A percentile compares a stretch with the other conserved stretches of the same genome.
phyloP scores from a whole-genome alignment of 2,113 vertebrate species.

The Noturus placidus region DNA sequence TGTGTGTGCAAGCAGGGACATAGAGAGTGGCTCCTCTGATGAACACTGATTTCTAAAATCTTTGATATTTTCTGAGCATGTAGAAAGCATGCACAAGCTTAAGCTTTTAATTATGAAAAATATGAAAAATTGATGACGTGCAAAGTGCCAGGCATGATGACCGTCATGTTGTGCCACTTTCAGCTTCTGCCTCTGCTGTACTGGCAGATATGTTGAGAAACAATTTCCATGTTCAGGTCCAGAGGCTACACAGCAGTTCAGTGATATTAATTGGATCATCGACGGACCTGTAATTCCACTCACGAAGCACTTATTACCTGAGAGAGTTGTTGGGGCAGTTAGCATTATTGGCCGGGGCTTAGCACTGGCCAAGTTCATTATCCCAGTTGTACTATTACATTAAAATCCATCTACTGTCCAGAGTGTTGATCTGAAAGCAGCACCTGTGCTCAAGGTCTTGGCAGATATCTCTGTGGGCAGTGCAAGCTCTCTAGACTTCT shows the following conservation, averaged over 20 bases:
- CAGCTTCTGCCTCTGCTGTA: slow-evolving; percentile 48
- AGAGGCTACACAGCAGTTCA: slow-evolving; percentile 49
- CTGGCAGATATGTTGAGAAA: slow-evolving; percentile 17
- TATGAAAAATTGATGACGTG: slow-evolving; percentile 75
- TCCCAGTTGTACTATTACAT: slow-evolving; percentile 73
- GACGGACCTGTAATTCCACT: slow-evolving; percentile 76
- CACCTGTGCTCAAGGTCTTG: slow-evolving; percentile 52
- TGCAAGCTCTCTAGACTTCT: neutral
- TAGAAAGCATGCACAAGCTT: slow-evolving; percentile 62
- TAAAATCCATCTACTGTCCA: slow-evolving; percentile 55
- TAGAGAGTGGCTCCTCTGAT: slow-evolving; percentile 64
- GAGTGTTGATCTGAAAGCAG: slow-evolving; percentile 67
- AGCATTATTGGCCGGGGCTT: slow-evolving; percentile 75
- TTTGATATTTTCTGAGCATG: slow-evolving; percentile 70
- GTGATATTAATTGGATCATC: slow-evolving; percentile 76
- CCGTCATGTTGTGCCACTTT: slow-evolving; percentile 50
- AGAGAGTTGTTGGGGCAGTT: slow-evolving; percentile 73
- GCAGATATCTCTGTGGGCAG: slow-evolving; percentile 12
- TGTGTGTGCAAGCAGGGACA: slow-evolving; percentile 58
- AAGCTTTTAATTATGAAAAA: slow-evolving; percentile 77
- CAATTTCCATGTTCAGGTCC: slow-evolving; percentile 18
- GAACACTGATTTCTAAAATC: slow-evolving; percentile 69
- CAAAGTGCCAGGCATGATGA: slow-evolving; percentile 70
- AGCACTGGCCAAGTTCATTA: slow-evolving; percentile 66
- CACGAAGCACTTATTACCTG: slow-evolving; percentile 73